Evolutionary conservation across 2,113 vertebrate genomes (phyloP).

Genomic region (Montifringilla adamsi): DNA sequence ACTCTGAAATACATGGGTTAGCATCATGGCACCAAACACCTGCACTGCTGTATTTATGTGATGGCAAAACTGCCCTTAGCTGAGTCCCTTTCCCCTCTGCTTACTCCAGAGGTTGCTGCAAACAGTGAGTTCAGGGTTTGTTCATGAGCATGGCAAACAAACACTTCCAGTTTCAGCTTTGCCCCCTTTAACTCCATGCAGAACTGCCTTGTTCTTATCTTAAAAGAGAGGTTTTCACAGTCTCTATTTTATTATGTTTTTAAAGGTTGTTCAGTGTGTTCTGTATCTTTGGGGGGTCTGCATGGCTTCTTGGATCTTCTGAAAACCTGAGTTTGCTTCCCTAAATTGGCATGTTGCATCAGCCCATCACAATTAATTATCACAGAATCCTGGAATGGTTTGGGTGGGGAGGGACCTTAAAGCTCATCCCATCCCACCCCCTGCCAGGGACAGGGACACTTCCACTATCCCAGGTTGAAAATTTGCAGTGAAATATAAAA

Average conservation of each 20-base stretch:
- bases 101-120: background rate
- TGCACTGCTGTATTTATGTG: background rate
- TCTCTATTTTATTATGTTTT: background rate
- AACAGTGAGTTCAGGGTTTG: background rate
- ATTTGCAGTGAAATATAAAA: background rate
- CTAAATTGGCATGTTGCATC: background rate
- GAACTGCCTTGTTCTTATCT: background rate
- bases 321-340: background rate
- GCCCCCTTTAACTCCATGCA: background rate
- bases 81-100: background rate
- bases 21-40: background rate
- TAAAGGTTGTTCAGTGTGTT: background rate
- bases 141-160: background rate
- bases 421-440: background rate
- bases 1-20: background rate
- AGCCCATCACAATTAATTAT: background rate
- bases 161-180: background rate
- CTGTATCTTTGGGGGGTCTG: fast-evolving
- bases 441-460: background rate
- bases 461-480: background rate
- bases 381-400: background rate
- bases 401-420: background rate
- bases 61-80: background rate
- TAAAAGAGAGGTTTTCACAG: background rate
- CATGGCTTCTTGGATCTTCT: background rate